These are phyloP conservation scores for Xestoiulus laeticollis DNA, from an alignment of 2,888 invertebrate species.

Conservation along the genomic window DNA sequence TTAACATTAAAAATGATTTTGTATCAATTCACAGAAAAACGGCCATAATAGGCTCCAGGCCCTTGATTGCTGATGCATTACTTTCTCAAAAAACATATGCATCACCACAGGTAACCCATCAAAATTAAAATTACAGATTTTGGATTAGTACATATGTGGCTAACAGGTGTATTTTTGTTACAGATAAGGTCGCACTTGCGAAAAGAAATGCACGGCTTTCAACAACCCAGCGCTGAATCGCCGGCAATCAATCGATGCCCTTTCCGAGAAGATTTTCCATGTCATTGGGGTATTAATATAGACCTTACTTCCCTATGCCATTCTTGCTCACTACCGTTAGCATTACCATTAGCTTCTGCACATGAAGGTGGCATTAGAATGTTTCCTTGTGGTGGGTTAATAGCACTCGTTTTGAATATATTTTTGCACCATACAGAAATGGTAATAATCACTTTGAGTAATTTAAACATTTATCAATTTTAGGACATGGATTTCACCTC, in stretches of 20 bases:
- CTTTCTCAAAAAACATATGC: not conserved
- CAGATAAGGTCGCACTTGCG: not conserved
- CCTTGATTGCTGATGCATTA: not conserved
- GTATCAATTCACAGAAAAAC: not conserved
- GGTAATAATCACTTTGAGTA: not conserved
- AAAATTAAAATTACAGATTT: not conserved
- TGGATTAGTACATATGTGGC: not conserved
- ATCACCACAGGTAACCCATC: not conserved
- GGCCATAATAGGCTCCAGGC: not conserved
- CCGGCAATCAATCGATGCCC: not conserved
- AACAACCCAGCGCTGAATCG: not conserved
- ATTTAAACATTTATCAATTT: constrained; percentile 23
- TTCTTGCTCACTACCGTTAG: constrained; percentile 41
- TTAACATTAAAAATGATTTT: too few species aligned
- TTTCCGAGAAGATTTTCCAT: constrained; percentile 12
- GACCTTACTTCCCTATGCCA: constrained; percentile 50
- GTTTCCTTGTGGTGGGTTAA: constrained; percentile 50
- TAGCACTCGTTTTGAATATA: not conserved
- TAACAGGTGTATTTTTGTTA: not conserved
- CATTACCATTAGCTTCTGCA: constrained; percentile 21
- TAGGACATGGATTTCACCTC: constrained; percentile 47
- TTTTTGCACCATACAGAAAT: not conserved
- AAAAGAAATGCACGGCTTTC: not conserved
- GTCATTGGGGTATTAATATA: constrained; percentile 51
- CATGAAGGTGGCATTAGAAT: constrained; percentile 48